These are phyloP conservation scores for Gavia stellata DNA, from an alignment of 2,113 vertebrate genomes.

Conservation along the genomic window DNA sequence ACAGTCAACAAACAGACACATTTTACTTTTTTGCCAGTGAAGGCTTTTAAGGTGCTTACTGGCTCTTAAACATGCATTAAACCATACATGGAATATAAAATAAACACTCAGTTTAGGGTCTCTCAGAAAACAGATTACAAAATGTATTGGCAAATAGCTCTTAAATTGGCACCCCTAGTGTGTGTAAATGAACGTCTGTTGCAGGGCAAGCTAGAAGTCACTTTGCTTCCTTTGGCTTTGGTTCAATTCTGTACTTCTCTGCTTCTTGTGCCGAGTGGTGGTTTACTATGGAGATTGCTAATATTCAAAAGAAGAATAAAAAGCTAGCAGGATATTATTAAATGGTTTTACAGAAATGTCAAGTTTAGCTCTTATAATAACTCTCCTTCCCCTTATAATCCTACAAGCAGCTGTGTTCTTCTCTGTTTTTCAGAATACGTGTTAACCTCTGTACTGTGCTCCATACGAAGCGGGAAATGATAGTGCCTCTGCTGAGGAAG, in stretches of 20 bases:
- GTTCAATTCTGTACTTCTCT: background rate
- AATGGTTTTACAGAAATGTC: background rate
- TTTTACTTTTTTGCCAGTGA: background rate
- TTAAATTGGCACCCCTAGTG: background rate
- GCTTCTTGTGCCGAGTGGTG: background rate
- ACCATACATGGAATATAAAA: background rate
- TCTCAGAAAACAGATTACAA: background rate
- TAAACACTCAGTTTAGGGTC: background rate
- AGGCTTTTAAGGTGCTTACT: background rate
- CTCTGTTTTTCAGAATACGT: background rate
- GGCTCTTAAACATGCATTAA: background rate
- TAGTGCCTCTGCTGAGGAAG: background rate
- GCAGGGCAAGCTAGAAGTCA: background rate
- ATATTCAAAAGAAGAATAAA: background rate
- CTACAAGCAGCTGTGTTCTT: background rate
- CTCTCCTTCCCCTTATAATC: background rate
- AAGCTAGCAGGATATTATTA: background rate
- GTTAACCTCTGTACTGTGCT: background rate
- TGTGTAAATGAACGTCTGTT: background rate
- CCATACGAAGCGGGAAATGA: background rate
- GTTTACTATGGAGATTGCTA: background rate
- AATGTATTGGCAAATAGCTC: background rate
- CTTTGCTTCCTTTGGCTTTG: background rate
- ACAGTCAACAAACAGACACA: background rate
- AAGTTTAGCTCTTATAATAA: background rate